Evolutionary conservation across 2,113 vertebrate species (phyloP), one percentile per base, ranked within the genome.

Genomic region (Psettodes erumei): DNA sequence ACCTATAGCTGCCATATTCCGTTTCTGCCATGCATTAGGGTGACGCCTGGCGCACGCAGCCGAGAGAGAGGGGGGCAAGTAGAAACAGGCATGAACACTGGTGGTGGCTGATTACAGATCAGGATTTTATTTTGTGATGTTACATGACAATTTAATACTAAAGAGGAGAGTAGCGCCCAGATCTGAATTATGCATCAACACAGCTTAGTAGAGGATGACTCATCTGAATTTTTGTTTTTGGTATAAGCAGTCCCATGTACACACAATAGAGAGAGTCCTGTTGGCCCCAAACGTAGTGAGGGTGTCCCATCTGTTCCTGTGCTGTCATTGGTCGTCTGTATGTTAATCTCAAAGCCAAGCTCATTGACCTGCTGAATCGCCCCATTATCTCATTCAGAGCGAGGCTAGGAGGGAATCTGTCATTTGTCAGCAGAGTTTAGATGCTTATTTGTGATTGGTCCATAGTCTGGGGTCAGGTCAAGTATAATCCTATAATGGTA

Each of bases 271-370:
- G 64, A 63, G 64, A 5, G 50, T 56, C 33, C 33, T 23, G 21
- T 67, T 79, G 79, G 76, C 71, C 11, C 27, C 27, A 66, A 27
- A 23, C 51, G 50, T 53, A 40, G 62, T 38, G 0, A 1, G 6
- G 37, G 43, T 19, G n/a, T 60, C 70, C 70, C 77, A 76, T 82
- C 82, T 85, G 82, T 71, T 50, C 73, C 81, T 47, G 79, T 62
- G 61, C 76, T 33, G 82, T 79, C 56, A 45, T 62, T 10, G 23
- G 40, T 70, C 5, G 2, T 62, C n/a, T 37, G 58, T 47, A 54
- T 18, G 33, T 53, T 30, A 65, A 62, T 66, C 28, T 64, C 30
- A 2, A 21, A 77, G 70, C 79, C 84, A 69, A 72, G n/a, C 19
- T 35, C n/a, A 0, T 70, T 76, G 47, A 76, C 67, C 59, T 54